These are phyloP conservation scores for Silurus meridionalis DNA, from an alignment of 2,113 vertebrate species.

Conservation along the genomic window DNA sequence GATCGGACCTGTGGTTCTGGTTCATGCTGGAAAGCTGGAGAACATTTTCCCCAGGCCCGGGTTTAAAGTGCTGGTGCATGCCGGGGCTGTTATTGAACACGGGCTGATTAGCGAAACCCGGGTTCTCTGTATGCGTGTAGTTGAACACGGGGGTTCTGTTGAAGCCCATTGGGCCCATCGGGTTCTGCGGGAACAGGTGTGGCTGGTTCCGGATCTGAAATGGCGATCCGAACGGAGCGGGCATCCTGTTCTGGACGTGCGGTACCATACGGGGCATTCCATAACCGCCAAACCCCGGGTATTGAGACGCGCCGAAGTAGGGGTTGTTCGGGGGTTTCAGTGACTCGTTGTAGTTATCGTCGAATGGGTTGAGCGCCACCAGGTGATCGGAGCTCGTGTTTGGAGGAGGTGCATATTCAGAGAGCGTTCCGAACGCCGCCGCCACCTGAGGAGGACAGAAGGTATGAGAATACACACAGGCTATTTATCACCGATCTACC, in stretches of 20 bases:
- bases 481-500: no score
- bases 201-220: constrained; percentile 78
- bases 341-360: constrained; percentile 80
- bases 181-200: constrained; percentile 76
- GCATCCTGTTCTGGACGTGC: constrained; percentile 73
- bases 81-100: constrained; percentile 68
- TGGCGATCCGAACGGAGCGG: constrained; percentile 70
- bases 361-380: constrained; percentile 85
- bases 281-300: constrained; percentile 75
- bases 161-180: constrained; percentile 72
- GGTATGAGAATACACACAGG: no score
- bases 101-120: constrained; percentile 68
- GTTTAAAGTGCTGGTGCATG: constrained; percentile 70
- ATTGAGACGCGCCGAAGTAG: constrained; percentile 70
- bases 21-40: constrained; percentile 62
- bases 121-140: constrained; percentile 72
- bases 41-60: constrained; percentile 72
- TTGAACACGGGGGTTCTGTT: constrained; percentile 73
- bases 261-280: constrained; percentile 77
- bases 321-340: constrained; percentile 75
- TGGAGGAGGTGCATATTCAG: constrained; percentile 83
- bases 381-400: constrained; percentile 84
- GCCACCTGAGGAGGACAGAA: constrained; percentile 71
- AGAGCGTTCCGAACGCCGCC: constrained; percentile 73
- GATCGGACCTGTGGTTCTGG: constrained; percentile 66